Evolutionary conservation across 2,888 invertebrate species (phyloP), one percentile per base, ranked within the genome.

Genomic region (Odontocolon sp.): DNA sequence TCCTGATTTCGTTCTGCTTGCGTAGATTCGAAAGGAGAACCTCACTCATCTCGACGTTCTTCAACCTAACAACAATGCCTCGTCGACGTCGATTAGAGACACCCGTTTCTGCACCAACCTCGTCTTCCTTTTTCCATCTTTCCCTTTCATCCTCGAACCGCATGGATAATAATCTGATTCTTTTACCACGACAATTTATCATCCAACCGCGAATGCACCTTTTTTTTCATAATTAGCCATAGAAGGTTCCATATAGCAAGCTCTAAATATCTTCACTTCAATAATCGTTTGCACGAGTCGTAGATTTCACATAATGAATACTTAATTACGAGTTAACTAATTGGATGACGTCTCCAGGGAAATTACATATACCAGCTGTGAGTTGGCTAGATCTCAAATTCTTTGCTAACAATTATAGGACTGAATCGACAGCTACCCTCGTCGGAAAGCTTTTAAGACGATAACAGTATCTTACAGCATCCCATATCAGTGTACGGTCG

Each of bases 31-130:
- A 69, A 59, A 59, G 40, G 69, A 59, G 50, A 59, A 16, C 33
- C 33, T 67, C 28, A 33, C 45, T 47, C 57, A 45, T 50, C 47
- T 36, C 9, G 45, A 18, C 21, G 45, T 45, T 45, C 45, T 2
- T 40, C 52, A 26, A 36, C 45, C 33, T 33, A 45, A 47, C 59
- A 38, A 69, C 69, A 69, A 59, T 69, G 40, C 47, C 59, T 59
- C 69, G 50, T 69, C 50, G 38, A 69, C 59, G 50, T 28, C 69
- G 59, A 69, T 69, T 69, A 61, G 18, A 21, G 61, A 61, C 33
- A 45, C 42, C 33, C 33, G 50, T 11, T 3, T 45, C 61, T 45
- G 9, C 61, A 61, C 16, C 42, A 14, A 11, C 4, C 16, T 16
- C 11, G 28, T 3, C 21, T 21, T 47, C 31, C 16, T 31, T 45